phyloP scores from a whole-genome alignment of 2,113 vertebrate genomes.

The Ranitomeya variabilis region DNA sequence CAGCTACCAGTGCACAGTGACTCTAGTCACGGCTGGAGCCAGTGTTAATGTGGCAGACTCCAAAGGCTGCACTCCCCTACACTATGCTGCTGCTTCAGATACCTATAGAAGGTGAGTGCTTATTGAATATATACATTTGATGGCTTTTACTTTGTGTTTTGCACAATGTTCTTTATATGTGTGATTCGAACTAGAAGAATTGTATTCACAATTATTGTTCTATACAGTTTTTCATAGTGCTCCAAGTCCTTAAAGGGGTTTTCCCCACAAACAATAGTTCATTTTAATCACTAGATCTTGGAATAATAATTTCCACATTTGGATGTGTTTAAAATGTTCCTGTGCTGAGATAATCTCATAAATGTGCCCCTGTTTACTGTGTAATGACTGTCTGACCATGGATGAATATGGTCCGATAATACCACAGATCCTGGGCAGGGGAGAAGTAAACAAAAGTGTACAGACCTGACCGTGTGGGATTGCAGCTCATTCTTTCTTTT shows the following conservation, averaged over 20 bases:
- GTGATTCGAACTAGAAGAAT: neutral
- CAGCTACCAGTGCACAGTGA: slow-evolving; percentile 87
- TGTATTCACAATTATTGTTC: neutral
- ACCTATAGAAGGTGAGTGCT: slow-evolving; percentile 83
- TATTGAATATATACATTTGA: neutral
- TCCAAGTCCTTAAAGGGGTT: neutral
- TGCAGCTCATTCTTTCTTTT: too few relatives aligned
- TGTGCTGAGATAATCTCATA: too few relatives aligned
- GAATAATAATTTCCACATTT: too few relatives aligned
- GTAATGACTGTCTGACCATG: too few relatives aligned
- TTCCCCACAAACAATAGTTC: too few relatives aligned
- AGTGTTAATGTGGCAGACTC: slow-evolving; percentile 85
- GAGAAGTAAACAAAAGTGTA: too few relatives aligned
- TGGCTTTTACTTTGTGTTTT: neutral
- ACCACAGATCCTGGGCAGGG: too few relatives aligned
- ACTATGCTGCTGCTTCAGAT: slow-evolving; percentile 91
- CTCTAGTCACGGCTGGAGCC: slow-evolving; percentile 84
- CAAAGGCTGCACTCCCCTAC: slow-evolving; percentile 89
- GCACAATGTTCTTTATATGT: neutral
- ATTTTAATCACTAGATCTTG: too few relatives aligned
- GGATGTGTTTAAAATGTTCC: too few relatives aligned
- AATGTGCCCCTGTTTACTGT: too few relatives aligned
- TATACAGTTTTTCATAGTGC: neutral
- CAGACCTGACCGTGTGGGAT: too few relatives aligned
- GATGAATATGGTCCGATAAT: too few relatives aligned